Conservation (phyloP, 2,113 vertebrate species). For the Antechinus flavipes region DNA sequence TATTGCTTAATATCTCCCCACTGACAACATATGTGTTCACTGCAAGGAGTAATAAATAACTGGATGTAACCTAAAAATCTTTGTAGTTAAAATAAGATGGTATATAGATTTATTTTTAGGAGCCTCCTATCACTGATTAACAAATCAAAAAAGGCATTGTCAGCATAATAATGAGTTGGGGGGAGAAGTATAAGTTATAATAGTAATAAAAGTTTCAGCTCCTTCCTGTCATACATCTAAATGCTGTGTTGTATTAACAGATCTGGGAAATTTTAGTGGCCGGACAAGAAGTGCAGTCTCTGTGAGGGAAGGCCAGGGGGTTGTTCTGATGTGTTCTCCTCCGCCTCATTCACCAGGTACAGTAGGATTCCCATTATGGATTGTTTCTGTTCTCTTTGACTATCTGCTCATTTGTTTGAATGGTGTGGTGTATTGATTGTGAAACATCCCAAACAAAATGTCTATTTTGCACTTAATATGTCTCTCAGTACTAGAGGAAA, state of each 20-base stretch:
- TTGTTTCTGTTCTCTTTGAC: not conserved
- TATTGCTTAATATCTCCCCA: conserved; percentile 12
- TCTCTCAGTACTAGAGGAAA: conserved; percentile 22
- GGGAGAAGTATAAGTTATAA: conserved; percentile 21
- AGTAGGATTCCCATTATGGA: conserved; percentile 36
- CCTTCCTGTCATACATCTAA: conserved; percentile 58
- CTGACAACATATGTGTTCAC: not conserved
- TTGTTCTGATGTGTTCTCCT: conserved; percentile 96
- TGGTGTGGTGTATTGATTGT: rapidly evolving
- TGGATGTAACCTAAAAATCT: conserved; percentile 15
- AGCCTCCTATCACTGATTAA: conserved; percentile 16
- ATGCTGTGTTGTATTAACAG: conserved; percentile 85
- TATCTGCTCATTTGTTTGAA: conserved; percentile 6
- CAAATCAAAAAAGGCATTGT: conserved; percentile 47
- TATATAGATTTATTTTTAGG: conserved; percentile 59
- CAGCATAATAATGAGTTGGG: conserved; percentile 13
- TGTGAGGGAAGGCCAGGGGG: conserved; percentile 97
- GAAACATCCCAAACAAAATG: not conserved
- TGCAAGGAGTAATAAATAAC: conserved; percentile 53
- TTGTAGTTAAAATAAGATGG: conserved; percentile 35
- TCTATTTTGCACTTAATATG: not conserved
- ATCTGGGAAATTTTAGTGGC: conserved; percentile 93
- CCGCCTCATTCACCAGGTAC: conserved; percentile 97
- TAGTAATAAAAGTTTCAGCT: conserved; percentile 25
- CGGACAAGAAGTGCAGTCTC: conserved; percentile 94